Percentiles rank a stretch among this genome's conserved stretches.
Conservation (phyloP, 2,797 vertebrate species). For the Coilia nasus region DNA sequence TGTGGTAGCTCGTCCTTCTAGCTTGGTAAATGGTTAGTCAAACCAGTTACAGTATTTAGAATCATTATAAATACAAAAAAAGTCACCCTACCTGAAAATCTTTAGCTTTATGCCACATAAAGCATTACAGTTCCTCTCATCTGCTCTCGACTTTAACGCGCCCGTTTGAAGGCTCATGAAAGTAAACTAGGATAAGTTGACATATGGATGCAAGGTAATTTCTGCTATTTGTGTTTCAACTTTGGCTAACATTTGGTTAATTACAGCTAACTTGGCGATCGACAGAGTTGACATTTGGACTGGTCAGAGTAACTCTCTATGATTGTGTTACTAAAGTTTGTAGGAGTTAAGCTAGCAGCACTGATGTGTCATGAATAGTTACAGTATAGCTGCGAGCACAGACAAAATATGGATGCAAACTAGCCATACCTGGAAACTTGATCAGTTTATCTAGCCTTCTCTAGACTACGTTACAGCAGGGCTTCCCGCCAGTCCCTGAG, state of each 20-base stretch:
- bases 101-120: neutral
- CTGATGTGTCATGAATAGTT: too few relatives aligned
- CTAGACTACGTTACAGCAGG: too few relatives aligned
- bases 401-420: too few relatives aligned
- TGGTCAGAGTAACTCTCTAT: neutral
- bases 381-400: too few relatives aligned
- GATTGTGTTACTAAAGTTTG: neutral
- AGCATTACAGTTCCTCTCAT: neutral
- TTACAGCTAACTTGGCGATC: neutral
- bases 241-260: neutral
- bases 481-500: neutral
- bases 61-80: neutral
- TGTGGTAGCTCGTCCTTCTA: neutral
- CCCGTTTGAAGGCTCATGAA: too few relatives aligned
- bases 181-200: neutral
- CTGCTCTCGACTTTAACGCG: too few relatives aligned
- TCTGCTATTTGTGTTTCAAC: neutral
- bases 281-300: neutral
- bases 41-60: neutral
- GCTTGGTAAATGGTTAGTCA: neutral
- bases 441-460: too few relatives aligned
- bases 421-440: too few relatives aligned
- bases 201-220: neutral
- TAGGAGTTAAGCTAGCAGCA: too few relatives aligned
- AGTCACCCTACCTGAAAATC: neutral